These are phyloP conservation scores for Echinometra lucunter DNA, from an alignment of 53 echinoderm and acorn worm species.

Conservation along the genomic window DNA sequence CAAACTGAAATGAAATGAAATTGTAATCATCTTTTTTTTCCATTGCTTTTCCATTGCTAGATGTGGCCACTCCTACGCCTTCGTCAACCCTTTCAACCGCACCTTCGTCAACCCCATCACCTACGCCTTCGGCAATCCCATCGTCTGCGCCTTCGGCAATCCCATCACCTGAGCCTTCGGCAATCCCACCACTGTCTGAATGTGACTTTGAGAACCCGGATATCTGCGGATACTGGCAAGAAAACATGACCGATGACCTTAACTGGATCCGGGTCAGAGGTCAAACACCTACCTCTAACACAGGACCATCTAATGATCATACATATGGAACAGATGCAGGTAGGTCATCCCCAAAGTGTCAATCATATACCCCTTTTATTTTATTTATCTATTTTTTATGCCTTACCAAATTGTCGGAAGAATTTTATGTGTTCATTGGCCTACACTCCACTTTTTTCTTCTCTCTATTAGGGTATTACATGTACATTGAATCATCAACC, in stretches of 20 bases:
- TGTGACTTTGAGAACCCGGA: slow-evolving; percentile 83
- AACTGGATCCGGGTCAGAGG: slow-evolving; percentile 72
- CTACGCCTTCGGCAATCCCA: too few relatives aligned
- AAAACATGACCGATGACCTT: slow-evolving; percentile 67
- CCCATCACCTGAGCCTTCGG: background rate
- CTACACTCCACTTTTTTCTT: background rate
- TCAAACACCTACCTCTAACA: slow-evolving; percentile 38
- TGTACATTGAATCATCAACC: slow-evolving; percentile 63
- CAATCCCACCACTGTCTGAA: slow-evolving; percentile 69
- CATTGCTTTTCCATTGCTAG: too few relatives aligned
- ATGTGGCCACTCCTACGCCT: slow-evolving; percentile 76
- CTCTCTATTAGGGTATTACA: slow-evolving; percentile 53
- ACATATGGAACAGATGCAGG: slow-evolving; percentile 68
- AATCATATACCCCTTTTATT: too few relatives aligned
- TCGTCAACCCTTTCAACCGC: too few relatives aligned
- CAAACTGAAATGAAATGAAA: background rate
- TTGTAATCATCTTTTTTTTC: background rate
- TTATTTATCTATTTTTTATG: too few relatives aligned
- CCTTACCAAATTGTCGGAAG: too few relatives aligned
- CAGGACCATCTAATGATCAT: slow-evolving; percentile 77
- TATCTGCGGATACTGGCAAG: slow-evolving; percentile 75
- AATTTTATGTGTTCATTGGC: background rate
- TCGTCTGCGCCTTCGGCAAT: too few relatives aligned
- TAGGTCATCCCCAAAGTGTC: too few relatives aligned
- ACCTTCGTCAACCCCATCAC: too few relatives aligned